Conservation (phyloP, 2,113 vertebrate species). For the Trematomus loennbergii region DNA sequence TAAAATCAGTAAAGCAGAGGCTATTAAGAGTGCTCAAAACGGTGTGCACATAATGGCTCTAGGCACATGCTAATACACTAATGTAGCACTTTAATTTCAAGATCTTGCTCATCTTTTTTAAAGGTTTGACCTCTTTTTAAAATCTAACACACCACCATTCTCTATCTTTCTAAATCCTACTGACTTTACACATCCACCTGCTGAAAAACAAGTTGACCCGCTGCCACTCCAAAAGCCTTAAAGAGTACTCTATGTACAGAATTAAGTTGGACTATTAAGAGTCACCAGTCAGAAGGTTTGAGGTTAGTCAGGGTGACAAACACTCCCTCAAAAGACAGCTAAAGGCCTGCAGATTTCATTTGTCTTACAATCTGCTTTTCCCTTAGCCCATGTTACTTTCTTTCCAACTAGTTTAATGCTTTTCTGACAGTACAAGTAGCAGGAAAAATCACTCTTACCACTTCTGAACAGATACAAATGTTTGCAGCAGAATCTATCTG, state of each 20-base stretch:
- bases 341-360: slow-evolving; percentile 26
- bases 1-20: slow-evolving; percentile 29
- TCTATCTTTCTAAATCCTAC: slow-evolving; percentile 1
- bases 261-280: slow-evolving; percentile 15
- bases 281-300: background rate
- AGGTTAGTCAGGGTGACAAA: slow-evolving; percentile 27
- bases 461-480: slow-evolving; percentile 1
- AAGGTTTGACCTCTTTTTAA: background rate
- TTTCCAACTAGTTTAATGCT: slow-evolving; percentile 1
- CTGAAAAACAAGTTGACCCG: no score
- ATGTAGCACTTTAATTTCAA: background rate
- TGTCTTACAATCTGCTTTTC: slow-evolving; percentile 20
- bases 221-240: background rate
- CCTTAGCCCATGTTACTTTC: background rate
- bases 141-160: background rate
- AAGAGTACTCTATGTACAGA: slow-evolving; percentile 3
- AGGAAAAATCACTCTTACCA: background rate
- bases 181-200: background rate
- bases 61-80: slow-evolving; percentile 2
- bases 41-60: slow-evolving; percentile 6
- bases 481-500: slow-evolving; percentile 25
- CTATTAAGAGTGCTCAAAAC: slow-evolving; percentile 35
- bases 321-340: slow-evolving; percentile 13
- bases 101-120: slow-evolving; percentile 6
- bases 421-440: background rate